These are phyloP conservation scores for Smithornis capensis DNA, from an alignment of 2,113 vertebrate species.

Conservation along the genomic window DNA sequence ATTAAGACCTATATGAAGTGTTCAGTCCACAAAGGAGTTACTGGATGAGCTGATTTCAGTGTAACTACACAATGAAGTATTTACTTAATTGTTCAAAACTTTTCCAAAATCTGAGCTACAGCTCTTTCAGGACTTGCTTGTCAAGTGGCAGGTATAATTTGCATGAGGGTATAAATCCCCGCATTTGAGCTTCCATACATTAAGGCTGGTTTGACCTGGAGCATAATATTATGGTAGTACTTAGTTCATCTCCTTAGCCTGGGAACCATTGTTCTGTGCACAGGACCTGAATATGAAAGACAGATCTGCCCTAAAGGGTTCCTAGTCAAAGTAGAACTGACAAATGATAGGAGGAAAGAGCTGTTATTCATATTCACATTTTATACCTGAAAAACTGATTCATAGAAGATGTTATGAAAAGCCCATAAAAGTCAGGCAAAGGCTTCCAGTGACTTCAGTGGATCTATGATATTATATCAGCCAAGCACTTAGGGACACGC, in stretches of 20 bases:
- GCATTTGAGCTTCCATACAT: neutral
- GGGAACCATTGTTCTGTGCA: neutral
- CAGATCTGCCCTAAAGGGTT: neutral
- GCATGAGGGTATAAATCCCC: neutral
- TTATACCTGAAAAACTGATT: slow-evolving; percentile 3
- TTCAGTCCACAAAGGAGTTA: neutral
- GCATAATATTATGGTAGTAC: neutral
- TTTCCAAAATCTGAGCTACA: neutral
- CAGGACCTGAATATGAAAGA: neutral
- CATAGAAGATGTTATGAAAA: neutral
- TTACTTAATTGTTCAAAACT: neutral
- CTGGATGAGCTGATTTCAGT: neutral
- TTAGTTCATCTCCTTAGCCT: neutral
- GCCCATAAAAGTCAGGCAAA: slow-evolving; percentile 19
- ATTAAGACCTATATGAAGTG: neutral
- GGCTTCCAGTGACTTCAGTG: slow-evolving; percentile 7
- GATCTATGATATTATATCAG: neutral
- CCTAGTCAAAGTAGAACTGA: neutral
- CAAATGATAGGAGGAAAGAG: neutral
- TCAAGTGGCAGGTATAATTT: neutral
- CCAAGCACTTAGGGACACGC: neutral
- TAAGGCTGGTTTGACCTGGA: neutral
- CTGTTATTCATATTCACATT: neutral
- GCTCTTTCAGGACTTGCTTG: neutral
- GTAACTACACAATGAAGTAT: neutral